These are phyloP conservation scores for Pteropus rufus DNA, from an alignment of 2,797 vertebrate genomes.

Conservation along the genomic window DNA sequence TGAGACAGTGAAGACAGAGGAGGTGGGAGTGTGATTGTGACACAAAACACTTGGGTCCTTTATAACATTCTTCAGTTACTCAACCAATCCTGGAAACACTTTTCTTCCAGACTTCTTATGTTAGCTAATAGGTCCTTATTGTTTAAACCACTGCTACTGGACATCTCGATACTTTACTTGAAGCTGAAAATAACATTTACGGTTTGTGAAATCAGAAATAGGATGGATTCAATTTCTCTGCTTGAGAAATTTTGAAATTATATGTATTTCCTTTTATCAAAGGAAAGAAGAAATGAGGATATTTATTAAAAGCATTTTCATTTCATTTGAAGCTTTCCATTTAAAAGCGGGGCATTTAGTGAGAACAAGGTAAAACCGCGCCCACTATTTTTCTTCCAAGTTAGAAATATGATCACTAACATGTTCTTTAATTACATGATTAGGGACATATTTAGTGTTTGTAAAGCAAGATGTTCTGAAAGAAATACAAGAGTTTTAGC, in stretches of 20 bases:
- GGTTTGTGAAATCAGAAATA: not conserved
- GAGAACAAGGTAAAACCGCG: not conserved
- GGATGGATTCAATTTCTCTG: not conserved
- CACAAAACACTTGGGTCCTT: not conserved
- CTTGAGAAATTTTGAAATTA: not conserved
- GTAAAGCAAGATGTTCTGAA: conserved; percentile 10
- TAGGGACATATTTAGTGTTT: conserved; percentile 21
- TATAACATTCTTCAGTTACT: not conserved
- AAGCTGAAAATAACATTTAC: not conserved
- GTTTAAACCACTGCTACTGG: not conserved
- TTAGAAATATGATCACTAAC: conserved; percentile 28
- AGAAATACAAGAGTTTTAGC: not conserved
- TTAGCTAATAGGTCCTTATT: not conserved
- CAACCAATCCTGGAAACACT: not conserved
- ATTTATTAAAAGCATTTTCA: not conserved
- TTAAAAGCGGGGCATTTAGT: not conserved
- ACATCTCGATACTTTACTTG: not conserved
- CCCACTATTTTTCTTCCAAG: not conserved
- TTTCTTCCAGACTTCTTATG: not conserved
- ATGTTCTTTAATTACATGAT: conserved; percentile 42
- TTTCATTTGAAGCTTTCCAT: conserved; percentile 5
- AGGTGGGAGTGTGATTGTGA: not conserved
- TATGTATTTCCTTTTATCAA: not conserved
- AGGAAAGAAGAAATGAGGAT: not conserved
- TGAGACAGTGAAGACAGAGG: not conserved